phyloP scores from a whole-genome alignment of 2,888 invertebrate species.

The Heliconius cydno region DNA sequence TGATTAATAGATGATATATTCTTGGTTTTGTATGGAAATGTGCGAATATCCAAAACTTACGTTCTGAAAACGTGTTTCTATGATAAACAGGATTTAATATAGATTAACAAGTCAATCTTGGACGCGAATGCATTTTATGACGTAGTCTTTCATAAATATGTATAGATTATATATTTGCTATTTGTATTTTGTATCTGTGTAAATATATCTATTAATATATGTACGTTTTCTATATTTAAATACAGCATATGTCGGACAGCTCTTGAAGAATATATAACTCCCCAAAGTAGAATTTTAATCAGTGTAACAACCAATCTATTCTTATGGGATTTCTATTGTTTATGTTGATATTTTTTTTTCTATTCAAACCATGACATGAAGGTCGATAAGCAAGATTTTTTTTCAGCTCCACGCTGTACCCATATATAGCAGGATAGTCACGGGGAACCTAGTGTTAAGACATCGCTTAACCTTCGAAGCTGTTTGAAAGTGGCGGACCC shows the following conservation, averaged over 20 bases:
- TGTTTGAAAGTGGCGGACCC: too few species aligned
- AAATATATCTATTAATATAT: neutral
- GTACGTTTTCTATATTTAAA: neutral
- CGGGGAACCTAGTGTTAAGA: too few species aligned
- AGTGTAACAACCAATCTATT: neutral
- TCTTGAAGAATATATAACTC: neutral
- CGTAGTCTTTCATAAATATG: neutral
- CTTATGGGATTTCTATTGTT: constrained; percentile 13
- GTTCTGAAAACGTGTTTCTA: constrained; percentile 21
- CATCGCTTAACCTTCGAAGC: too few species aligned
- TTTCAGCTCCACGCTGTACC: too few species aligned
- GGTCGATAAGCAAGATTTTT: neutral
- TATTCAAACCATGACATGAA: constrained; percentile 2
- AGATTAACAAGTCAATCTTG: neutral
- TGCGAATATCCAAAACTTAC: neutral
- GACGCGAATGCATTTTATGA: constrained; percentile 11
- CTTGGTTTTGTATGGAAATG: constrained; percentile 37
- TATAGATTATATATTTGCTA: neutral
- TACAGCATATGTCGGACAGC: neutral
- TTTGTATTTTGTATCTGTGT: neutral
- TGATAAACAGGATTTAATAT: constrained; percentile 28
- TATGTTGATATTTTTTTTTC: neutral
- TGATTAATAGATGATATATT: constrained; percentile 45
- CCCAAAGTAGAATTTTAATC: neutral
- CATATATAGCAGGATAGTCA: too few species aligned